phyloP scores from a whole-genome alignment of 2,888 invertebrate species.

The Chrysomela aeneicollis region DNA sequence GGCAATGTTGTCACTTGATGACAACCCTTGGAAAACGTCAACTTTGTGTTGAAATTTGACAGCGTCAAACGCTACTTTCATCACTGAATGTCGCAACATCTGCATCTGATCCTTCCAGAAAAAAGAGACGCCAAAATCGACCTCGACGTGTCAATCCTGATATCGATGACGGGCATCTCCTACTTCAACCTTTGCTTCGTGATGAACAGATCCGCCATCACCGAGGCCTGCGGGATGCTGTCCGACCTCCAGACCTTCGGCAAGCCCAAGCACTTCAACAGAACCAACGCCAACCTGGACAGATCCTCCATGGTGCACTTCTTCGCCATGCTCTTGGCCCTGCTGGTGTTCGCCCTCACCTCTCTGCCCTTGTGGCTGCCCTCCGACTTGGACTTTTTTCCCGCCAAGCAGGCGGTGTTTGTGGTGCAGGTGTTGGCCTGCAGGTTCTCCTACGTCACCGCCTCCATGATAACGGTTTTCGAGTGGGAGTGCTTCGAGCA shows the following conservation, averaged over 20 bases:
- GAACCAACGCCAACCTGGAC: slow-evolving; percentile 15
- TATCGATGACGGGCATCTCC: slow-evolving; percentile 22
- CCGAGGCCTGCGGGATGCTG: slow-evolving; percentile 6
- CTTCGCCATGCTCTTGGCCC: not conserved
- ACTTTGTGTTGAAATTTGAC: no score
- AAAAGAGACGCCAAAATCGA: slow-evolving; percentile 14
- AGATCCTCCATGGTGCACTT: slow-evolving; percentile 7
- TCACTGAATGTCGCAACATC: no score
- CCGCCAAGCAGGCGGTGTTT: slow-evolving; percentile 15
- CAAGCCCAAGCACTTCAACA: slow-evolving; percentile 8
- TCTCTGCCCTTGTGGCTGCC: slow-evolving; percentile 11
- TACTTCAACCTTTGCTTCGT: slow-evolving; percentile 25
- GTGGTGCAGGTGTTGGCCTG: not conserved
- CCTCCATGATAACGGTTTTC: slow-evolving; percentile 21
- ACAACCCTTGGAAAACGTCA: no score
- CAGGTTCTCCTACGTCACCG: slow-evolving; percentile 13
- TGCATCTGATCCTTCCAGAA: no score
- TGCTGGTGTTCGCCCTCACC: not conserved
- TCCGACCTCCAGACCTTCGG: slow-evolving; percentile 15
- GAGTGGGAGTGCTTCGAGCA: slow-evolving; percentile 23
- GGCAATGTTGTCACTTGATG: no score
- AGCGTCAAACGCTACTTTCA: no score
- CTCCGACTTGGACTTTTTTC: slow-evolving; percentile 16
- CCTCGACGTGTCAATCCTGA: slow-evolving; percentile 12
- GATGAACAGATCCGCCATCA: not conserved